Conservation (phyloP, 2,888 invertebrate genomes). For the Parnassius orleans region DNA sequence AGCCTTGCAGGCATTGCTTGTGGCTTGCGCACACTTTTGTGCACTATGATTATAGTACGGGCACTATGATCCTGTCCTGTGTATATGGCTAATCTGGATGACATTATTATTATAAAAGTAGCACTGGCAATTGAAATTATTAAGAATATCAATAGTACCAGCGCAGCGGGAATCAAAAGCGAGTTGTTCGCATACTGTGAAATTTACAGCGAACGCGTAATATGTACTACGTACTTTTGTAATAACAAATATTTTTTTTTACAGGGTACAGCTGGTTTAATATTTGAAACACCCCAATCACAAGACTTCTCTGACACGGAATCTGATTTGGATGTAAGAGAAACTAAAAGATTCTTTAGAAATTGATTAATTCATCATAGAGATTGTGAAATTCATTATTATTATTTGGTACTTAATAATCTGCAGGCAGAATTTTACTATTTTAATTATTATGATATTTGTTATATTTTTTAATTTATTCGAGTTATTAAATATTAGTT, state of each 20-base stretch:
- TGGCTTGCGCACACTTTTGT: too few relatives aligned
- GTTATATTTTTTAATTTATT: slow-evolving; percentile 15
- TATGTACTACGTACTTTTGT: too few relatives aligned
- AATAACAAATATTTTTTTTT: slow-evolving; percentile 22
- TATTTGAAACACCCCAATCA: slow-evolving; percentile 40
- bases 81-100: too few relatives aligned
- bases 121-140: too few relatives aligned
- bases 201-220: too few relatives aligned
- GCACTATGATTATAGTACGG: too few relatives aligned
- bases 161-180: too few relatives aligned
- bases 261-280: slow-evolving; percentile 49
- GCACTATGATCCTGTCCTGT: too few relatives aligned
- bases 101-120: too few relatives aligned
- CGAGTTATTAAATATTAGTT: slow-evolving; percentile 34
- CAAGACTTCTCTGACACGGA: slow-evolving; percentile 60
- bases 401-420: background rate
- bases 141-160: too few relatives aligned
- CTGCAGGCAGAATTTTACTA: slow-evolving; percentile 24
- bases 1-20: too few relatives aligned
- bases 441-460: slow-evolving; percentile 11
- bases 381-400: background rate
- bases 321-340: slow-evolving; percentile 58
- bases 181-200: too few relatives aligned
- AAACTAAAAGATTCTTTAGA: slow-evolving; percentile 39
- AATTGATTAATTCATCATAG: slow-evolving; percentile 28